These are phyloP conservation scores for Alsophila aescularia DNA, from an alignment of 2,888 invertebrate species.

Conservation along the genomic window DNA sequence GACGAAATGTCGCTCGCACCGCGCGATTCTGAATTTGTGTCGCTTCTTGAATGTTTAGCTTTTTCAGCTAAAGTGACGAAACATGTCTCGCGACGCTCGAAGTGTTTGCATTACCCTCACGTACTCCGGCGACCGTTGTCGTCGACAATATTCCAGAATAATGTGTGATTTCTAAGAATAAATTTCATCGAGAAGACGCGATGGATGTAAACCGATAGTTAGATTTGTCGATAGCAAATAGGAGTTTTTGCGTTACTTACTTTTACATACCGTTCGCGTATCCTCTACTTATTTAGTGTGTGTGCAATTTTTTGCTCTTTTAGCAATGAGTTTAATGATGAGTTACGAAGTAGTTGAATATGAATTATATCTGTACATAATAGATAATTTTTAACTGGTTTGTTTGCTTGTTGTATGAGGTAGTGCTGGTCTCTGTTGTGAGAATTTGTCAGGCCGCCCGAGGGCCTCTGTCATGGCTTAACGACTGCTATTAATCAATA, in stretches of 20 bases:
- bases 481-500: too few species aligned
- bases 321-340: not conserved
- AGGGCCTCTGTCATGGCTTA: too few species aligned
- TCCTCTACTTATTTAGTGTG: not conserved
- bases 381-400: too few species aligned
- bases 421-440: too few species aligned
- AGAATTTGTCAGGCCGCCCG: too few species aligned
- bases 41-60: conserved; percentile 34
- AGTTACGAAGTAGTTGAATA: too few species aligned
- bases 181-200: conserved; percentile 41
- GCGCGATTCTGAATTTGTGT: conserved; percentile 29
- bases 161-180: conserved; percentile 61
- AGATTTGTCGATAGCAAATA: conserved; percentile 39
- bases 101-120: conserved; percentile 71
- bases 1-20: conserved; percentile 46
- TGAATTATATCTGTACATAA: too few species aligned
- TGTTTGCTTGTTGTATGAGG: too few species aligned
- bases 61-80: conserved; percentile 31
- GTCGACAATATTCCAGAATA: conserved; percentile 57
- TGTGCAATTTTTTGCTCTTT: not conserved
- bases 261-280: not conserved
- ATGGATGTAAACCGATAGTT: conserved; percentile 46
- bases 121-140: conserved; percentile 46
- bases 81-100: conserved; percentile 64
- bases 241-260: conserved; percentile 8